These are phyloP conservation scores for Hirtodrosophila confusa DNA, from an alignment of 2,888 invertebrate genomes.

Conservation along the genomic window DNA sequence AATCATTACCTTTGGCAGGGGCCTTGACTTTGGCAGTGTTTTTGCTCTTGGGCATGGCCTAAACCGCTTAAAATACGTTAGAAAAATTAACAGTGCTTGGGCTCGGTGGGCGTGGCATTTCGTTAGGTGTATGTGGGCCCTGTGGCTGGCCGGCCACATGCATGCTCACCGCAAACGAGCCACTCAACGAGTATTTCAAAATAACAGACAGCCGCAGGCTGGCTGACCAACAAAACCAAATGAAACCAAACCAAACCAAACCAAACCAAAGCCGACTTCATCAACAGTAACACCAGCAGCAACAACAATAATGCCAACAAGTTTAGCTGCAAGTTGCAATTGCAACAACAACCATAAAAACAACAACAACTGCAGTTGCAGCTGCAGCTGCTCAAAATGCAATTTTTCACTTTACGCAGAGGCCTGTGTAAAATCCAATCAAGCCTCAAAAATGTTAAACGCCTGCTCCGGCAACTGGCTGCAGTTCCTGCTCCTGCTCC, in stretches of 20 bases:
- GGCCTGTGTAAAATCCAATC: conserved; percentile 74
- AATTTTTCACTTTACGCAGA: conserved; percentile 72
- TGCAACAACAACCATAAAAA: conserved; percentile 22
- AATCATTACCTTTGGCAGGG: not conserved
- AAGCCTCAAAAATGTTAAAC: conserved; percentile 80
- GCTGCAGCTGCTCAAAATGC: conserved; percentile 76
- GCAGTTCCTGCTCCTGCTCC: conserved; percentile 7
- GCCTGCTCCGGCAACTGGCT: conserved; percentile 50
- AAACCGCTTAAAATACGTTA: conserved; percentile 37
- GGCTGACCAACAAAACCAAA: conserved; percentile 69
- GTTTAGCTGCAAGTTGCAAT: conserved; percentile 35
- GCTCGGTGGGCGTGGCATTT: not conserved
- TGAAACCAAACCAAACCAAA: conserved; percentile 60
- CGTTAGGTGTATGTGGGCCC: not conserved
- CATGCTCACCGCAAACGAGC: conserved; percentile 76
- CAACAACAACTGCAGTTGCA: conserved; percentile 22
- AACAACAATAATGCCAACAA: conserved; percentile 46
- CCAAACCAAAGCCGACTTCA: conserved; percentile 78
- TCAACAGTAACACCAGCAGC: conserved; percentile 64
- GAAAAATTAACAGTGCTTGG: conserved; percentile 31
- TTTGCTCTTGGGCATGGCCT: conserved; percentile 11
- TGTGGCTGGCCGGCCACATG: conserved; percentile 52
- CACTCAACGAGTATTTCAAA: conserved; percentile 79
- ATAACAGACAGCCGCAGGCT: conserved; percentile 73
- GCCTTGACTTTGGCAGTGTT: conserved; percentile 1